phyloP scores from a whole-genome alignment of 2,888 invertebrate species.

The Apotomis turbidana region DNA sequence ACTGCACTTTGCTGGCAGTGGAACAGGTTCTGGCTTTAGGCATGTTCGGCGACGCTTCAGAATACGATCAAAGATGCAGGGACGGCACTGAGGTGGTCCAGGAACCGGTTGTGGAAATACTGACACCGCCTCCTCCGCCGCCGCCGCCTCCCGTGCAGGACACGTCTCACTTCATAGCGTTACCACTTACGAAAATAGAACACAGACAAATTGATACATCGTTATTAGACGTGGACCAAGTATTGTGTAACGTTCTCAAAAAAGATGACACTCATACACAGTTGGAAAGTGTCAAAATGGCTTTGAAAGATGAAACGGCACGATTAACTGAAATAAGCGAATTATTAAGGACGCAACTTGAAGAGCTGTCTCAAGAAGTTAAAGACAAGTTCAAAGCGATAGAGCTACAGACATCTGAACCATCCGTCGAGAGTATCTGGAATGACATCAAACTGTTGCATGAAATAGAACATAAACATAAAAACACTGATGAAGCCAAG shows the following conservation, averaged over 20 bases:
- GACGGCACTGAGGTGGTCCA: conserved; percentile 21
- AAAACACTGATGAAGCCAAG: conserved; percentile 54
- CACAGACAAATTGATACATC: conserved; percentile 48
- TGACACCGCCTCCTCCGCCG: conserved; percentile 8
- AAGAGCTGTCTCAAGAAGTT: conserved; percentile 58
- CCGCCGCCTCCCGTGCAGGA: conserved; percentile 17
- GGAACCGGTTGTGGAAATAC: conserved; percentile 18
- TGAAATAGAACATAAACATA: conserved; percentile 54
- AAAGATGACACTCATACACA: conserved; percentile 47
- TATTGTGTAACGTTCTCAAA: conserved; percentile 50
- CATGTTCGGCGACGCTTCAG: conserved; percentile 48
- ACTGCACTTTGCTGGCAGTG: conserved; percentile 69
- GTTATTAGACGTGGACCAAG: conserved; percentile 48
- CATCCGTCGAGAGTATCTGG: conserved; percentile 56
- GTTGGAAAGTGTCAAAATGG: conserved; percentile 51
- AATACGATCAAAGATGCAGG: conserved; percentile 50
- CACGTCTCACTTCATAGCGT: neutral
- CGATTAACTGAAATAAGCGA: conserved; percentile 57
- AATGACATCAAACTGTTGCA: conserved; percentile 59
- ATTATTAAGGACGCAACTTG: conserved; percentile 59
- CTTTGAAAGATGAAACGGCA: conserved; percentile 57
- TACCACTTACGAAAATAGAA: conserved; percentile 31
- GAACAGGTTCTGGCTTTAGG: conserved; percentile 60
- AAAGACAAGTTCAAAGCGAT: conserved; percentile 51
- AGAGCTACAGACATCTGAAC: conserved; percentile 46